Percentiles rank a stretch among this genome's conserved stretches.
These are phyloP conservation scores for Palythoa caribaeorum DNA, from an alignment of 92 coral and sea anemone species.

Conservation along the genomic window DNA sequence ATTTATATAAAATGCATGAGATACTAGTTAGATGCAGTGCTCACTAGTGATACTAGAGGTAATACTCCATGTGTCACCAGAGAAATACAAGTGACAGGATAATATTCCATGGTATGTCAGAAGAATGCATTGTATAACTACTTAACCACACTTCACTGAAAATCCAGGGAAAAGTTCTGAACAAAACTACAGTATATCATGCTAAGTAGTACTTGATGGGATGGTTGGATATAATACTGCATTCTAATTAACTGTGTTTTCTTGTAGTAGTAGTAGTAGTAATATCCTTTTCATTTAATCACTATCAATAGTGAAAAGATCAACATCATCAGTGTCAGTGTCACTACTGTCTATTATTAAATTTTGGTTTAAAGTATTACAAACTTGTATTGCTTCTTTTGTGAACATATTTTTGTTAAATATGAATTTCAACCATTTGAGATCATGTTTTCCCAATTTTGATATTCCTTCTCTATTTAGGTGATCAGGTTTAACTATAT, in stretches of 20 bases:
- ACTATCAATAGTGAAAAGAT: neutral
- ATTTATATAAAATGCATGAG: constrained; percentile 8
- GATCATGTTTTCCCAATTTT: constrained; percentile 39
- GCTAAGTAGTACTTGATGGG: constrained; percentile 12
- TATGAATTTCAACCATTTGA: constrained; percentile 24
- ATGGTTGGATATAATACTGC: constrained; percentile 7
- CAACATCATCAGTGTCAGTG: neutral
- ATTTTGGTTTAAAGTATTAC: neutral
- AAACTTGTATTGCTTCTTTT: constrained; percentile 18
- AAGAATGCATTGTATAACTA: constrained; percentile 9
- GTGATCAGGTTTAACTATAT: constrained; percentile 13
- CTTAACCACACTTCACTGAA: constrained; percentile 8
- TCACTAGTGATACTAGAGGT: constrained; percentile 11
- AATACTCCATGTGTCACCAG: constrained; percentile 9
- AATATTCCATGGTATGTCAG: constrained; percentile 11
- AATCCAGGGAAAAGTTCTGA: constrained; percentile 8
- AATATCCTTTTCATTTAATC: neutral
- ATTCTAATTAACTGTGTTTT: constrained; percentile 8
- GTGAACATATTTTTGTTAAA: neutral
- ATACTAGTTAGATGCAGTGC: constrained; percentile 8
- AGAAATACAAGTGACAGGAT: constrained; percentile 11
- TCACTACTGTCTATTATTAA: neutral
- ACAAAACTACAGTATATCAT: constrained; percentile 9
- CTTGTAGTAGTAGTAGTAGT: constrained; percentile 1
- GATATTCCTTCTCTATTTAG: constrained; percentile 22